Evolutionary conservation across 2,888 invertebrate genomes (phyloP), one percentile per base, ranked within the genome.

Genomic region (Arge pagana): DNA sequence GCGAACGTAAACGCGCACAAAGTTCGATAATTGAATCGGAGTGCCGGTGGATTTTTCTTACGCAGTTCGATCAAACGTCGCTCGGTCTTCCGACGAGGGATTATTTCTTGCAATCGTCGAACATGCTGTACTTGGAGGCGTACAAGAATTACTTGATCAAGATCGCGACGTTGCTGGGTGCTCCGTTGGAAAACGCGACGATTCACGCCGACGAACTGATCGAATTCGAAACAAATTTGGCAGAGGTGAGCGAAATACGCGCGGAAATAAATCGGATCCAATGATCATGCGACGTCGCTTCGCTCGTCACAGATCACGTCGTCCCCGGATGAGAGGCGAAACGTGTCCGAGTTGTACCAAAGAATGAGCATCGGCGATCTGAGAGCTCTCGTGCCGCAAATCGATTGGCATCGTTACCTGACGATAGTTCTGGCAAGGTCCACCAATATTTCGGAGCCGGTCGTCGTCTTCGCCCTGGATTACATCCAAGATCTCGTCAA

Each of bases 311-410:
- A 86, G 78, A 88, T 92, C 53, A 91, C 89, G 21, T 85, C 86
- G 21, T 85, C 92, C 0, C 85, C 88, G 2, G 89, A 91, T 68
- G 88, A 91, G 61, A 82, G 90, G 51, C 83, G 88, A 23, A 93
- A 95, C 72, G 88, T 93, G 1, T 89, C 92, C 0, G 89, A 90
- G 65, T 78, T 93, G 8, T 95, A 96, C 71, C 84, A 86, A 35
- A 83, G 90, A 57, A 86, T 93, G 82, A 85, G 87, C 0, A 76
- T 96, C 1, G 79, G 79, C 0, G 85, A 90, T 57, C 77, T 96
- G 49, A 82, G 84, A 45, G 68, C 79, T 0, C 67, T 82, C 49
- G 85, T 90, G 11, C 89, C 90, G 0, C 81, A 88, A 67, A 85
- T 90, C 18, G 82, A 87, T 59, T 92, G 91, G 91, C 78, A 80